Base-by-base conservation (phyloP, 2,888 invertebrate species). In the Chironomus tentans region DNA sequence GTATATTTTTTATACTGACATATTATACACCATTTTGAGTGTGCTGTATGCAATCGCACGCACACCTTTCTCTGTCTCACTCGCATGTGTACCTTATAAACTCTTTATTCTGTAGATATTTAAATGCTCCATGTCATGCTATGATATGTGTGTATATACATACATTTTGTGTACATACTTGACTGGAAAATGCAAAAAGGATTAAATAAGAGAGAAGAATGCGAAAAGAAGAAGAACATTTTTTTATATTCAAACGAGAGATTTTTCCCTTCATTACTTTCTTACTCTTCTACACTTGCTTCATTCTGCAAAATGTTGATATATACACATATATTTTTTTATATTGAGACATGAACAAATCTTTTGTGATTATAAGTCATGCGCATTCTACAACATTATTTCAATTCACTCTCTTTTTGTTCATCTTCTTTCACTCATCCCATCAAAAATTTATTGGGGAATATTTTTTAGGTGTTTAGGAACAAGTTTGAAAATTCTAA, bases 11-110 rank as follows among this genome's bases (percentile, higher is more conserved):
- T 50, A 62, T 56, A 56, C 56, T 56, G 56, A 56, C 56, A 56
- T 56, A 56, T 18, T 56, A 56, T 56, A n/a, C n/a, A 22, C 70
- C 70, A 70, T 70, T 70, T 70, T 70, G 70, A 70, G 56, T 56
- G 18, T 56, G 56, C 56, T 15, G 15, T 56, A n/a, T 18, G 18
- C 56, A 56, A 56, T 15, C 56, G 18, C 65, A 65, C 21, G 65
- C 65, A 65, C 22, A 65, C 65, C 10, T 24, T 22, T 65, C 65
- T 65, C 65, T 65, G 6, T 56, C 7, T n/a, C 56, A 56, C 10
- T 38, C 56, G 56, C 5, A 56, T 56, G 56, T 56, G 56, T 56
- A 56, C 56, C 56, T 56, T 56, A 56, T 56, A 56, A 18, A 56
- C 18, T 56, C 38, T 38, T 38, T 28, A 28, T 28, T 28, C 5